Evolutionary conservation across 30 jellyfish, hydroid and myxozoan species (phyloP), one percentile per base, ranked within the genome.

Genomic region (Rhopilema esculentum): DNA sequence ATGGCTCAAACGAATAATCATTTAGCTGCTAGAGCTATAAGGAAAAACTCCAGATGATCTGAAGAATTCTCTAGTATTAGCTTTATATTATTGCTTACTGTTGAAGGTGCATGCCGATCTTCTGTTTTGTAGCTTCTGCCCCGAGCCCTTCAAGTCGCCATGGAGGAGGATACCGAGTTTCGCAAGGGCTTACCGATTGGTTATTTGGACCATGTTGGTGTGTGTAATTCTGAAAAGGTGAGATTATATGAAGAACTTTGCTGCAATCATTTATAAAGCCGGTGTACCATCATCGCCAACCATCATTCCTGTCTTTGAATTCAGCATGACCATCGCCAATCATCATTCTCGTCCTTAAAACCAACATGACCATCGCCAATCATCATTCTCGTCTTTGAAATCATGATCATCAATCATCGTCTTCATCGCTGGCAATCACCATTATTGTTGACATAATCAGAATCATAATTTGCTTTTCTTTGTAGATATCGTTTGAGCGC

Each of bases 191-290:
- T 93, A 31, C 98, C 98, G 12, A 66, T 93, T 33, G 93, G 94
- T 27, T 88, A 69, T 80, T 82, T 80, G 16, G 70, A 84, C 32
- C 92, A 88, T 30, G 88, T 89, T 30, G 98, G 98, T 23, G 93
- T 93, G n/a, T 79, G 97, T 29, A 71, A 83, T 25, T 88, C 98
- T 52, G 97, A 93, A 17, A 88, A 93, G 97, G 98, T 93, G 32
- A 1, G 70, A 6, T 40, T 40, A 12, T 40, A 40, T 40, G 9
- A 40, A 12, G 9, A 2, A 2, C 57, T 2, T 40, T 12, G 12
- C 6, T 2, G 6, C 12, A 2, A 40, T 40, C 57, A 40, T 2
- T 2, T 40, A 2, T 40, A 40, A 6, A 12, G 6, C 57, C 57
- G 12, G 57, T 40, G 57, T n/a, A n/a, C n/a, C n/a, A 40, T 12